Conservation (phyloP, 2,888 invertebrate species). For the Lithophane semibrunnea region DNA sequence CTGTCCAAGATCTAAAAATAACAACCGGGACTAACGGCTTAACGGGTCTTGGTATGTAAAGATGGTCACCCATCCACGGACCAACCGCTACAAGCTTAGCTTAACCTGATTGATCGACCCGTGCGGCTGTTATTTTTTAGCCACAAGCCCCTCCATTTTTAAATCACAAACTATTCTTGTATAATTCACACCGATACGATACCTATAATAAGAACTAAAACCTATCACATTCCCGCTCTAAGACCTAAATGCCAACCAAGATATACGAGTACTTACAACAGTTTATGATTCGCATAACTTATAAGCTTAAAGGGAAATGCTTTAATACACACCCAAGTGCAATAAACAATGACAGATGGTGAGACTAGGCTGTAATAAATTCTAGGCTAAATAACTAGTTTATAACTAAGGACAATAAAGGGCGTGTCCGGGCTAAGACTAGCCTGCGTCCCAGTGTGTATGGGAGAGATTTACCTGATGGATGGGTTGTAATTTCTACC, state of each 20-base stretch:
- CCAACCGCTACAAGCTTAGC: no score
- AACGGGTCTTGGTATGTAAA: no score
- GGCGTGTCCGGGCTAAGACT: conserved; percentile 16
- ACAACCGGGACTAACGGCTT: no score
- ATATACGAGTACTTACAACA: conserved; percentile 15
- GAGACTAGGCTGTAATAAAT: conserved; percentile 38
- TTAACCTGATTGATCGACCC: no score
- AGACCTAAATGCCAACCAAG: conserved; percentile 12
- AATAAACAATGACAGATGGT: conserved; percentile 50
- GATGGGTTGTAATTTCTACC: conserved; percentile 43
- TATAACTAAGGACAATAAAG: conserved; percentile 47
- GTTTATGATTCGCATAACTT: conserved; percentile 42
- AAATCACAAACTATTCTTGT: neutral
- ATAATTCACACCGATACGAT: neutral
- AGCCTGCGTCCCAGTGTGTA: neutral
- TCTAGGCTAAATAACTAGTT: conserved; percentile 44
- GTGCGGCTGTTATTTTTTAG: no score
- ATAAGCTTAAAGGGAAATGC: conserved; percentile 49
- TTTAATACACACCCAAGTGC: conserved; percentile 45
- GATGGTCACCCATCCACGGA: no score
- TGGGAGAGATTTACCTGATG: conserved; percentile 33
- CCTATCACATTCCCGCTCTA: neutral
- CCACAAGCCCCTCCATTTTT: no score
- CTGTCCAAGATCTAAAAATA: no score
- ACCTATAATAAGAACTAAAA: neutral